Evolutionary conservation across 1,140 invertebrate genomes (phyloP), one percentile per base, ranked within the genome.

Genomic region (Antheraea pernyi): DNA sequence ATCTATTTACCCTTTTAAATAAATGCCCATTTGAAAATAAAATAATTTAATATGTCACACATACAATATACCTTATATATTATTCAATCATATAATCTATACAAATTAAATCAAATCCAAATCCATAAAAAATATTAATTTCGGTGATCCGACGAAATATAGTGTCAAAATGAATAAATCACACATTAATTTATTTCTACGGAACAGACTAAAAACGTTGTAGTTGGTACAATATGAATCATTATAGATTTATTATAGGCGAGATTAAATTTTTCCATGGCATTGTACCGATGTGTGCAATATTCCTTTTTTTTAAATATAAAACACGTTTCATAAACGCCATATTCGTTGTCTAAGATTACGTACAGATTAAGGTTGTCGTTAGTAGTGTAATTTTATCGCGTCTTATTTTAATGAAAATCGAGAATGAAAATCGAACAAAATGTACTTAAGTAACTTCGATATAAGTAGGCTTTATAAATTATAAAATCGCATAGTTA

Each of bases 371-470:
- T 88, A 88, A 88, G 85, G 80, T 88, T 90, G 81, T 87, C 85
- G 79, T 81, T 88, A 87, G 82, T 75, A 75, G 16, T 53, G 78
- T 84, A 82, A 76, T 73, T 76, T 81, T 78, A 81, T 81, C 80
- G 82, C 80, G 84, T 84, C 74, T 82, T 87, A 84, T 71, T 82
- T 86, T 77, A 59, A 64, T 80, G 74, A 78, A 78, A 81, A 81
- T 83, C 79, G 80, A 81, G 77, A 84, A 82, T 81, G 74, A 81
- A 78, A 82, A 89, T 88, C 83, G 86, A 91, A 89, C 87, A 89
- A 88, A 89, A 89, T 89, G 89, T 92, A 92, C 89, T 91, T 92
- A 91, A 91, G 86, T 88, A 91, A 90, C 77, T 78, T 90, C 79
- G 85, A 80, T 86, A 81, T 90, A 88, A 85, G 85, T 91, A 90